These are phyloP conservation scores for Ennomos quercinarius DNA, from an alignment of 2,888 invertebrate species.

Conservation along the genomic window DNA sequence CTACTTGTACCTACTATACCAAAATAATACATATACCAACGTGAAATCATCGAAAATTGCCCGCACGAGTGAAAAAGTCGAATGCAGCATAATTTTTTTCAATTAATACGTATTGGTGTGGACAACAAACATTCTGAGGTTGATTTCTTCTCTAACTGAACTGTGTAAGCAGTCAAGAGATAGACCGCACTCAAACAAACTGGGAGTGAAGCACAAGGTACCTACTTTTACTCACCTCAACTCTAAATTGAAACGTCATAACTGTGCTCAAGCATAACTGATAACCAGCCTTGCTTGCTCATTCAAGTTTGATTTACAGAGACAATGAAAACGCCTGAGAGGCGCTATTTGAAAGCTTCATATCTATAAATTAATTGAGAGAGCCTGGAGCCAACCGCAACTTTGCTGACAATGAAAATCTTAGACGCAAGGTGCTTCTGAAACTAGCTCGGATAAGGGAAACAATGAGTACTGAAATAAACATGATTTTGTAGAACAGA, in stretches of 20 bases:
- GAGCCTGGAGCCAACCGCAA: conserved; percentile 35
- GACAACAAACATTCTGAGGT: too few relatives aligned
- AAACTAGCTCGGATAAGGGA: conserved; percentile 44
- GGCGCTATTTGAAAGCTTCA: conserved; percentile 30
- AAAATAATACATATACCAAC: too few relatives aligned
- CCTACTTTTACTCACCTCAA: conserved; percentile 2
- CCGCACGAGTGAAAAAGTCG: too few relatives aligned
- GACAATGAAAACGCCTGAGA: conserved; percentile 33
- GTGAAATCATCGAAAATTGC: too few relatives aligned
- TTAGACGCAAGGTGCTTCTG: conserved; percentile 40
- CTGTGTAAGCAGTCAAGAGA: background rate
- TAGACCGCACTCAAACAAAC: conserved; percentile 3
- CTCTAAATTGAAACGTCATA: conserved; percentile 29
- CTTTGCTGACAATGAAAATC: conserved; percentile 45
- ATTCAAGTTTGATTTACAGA: conserved; percentile 35
- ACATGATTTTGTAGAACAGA: conserved; percentile 53
- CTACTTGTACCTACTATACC: too few relatives aligned
- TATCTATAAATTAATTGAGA: conserved; percentile 44
- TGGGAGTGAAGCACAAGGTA: background rate
- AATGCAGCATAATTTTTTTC: too few relatives aligned
- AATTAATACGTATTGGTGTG: too few relatives aligned
- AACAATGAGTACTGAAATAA: conserved; percentile 49
- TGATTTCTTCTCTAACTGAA: too few relatives aligned
- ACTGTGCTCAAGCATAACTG: conserved; percentile 31
- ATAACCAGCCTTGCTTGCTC: conserved; percentile 31